phyloP scores from a whole-genome alignment of 2,888 invertebrate genomes.

The Tetrapedia diversipes region DNA sequence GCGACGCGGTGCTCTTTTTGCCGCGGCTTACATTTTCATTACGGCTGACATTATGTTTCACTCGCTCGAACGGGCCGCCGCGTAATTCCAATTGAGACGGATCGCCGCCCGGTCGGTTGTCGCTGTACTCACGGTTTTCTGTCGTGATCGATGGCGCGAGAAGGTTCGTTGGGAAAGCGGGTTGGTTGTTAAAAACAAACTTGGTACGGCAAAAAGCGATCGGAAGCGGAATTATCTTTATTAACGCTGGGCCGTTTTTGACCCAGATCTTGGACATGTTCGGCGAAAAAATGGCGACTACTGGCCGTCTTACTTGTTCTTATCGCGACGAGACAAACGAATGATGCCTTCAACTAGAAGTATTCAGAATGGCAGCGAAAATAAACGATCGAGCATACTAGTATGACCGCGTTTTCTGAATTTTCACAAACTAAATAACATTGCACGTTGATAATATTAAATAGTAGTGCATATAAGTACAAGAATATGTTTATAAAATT shows the following conservation, averaged over 20 bases:
- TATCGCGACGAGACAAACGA: too few species aligned
- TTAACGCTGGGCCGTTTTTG: neutral
- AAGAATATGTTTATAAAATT: too few species aligned
- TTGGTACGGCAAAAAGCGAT: neutral
- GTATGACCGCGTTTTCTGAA: too few species aligned
- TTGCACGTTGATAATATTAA: too few species aligned
- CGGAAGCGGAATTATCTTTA: neutral
- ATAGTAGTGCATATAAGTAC: too few species aligned
- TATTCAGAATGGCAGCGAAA: too few species aligned
- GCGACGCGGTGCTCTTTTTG: slow-evolving; percentile 38
- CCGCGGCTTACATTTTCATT: slow-evolving; percentile 48
- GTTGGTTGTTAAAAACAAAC: slow-evolving; percentile 1
- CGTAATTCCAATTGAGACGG: slow-evolving; percentile 54
- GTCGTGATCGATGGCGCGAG: slow-evolving; percentile 43
- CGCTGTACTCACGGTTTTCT: slow-evolving; percentile 34
- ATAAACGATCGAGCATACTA: too few species aligned
- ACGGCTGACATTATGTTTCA: slow-evolving; percentile 53
- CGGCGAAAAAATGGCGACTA: too few species aligned
- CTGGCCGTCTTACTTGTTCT: too few species aligned
- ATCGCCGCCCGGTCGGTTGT: slow-evolving; percentile 26
- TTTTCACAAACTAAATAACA: too few species aligned
- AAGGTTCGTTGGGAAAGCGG: slow-evolving; percentile 24
- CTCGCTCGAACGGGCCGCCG: slow-evolving; percentile 29
- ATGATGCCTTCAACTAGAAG: too few species aligned
- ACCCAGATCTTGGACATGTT: too few species aligned